Conservation (phyloP, 1,140 invertebrate genomes). For the Neoseiulus cucumeris region DNA sequence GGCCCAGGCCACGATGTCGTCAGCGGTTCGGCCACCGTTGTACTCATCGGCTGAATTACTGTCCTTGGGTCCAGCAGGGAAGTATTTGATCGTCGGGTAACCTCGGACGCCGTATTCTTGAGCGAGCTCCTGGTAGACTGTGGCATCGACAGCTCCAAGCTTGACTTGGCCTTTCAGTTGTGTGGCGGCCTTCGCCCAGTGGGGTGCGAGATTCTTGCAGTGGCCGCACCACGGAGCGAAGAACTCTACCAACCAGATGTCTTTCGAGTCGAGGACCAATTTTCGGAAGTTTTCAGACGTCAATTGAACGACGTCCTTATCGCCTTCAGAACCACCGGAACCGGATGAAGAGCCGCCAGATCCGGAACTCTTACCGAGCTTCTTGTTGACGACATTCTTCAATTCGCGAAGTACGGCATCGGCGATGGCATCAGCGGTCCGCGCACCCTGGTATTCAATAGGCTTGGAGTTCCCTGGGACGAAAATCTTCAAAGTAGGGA, state of each 20-base stretch:
- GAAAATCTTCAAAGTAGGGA: constrained; percentile 93
- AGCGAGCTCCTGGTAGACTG: constrained; percentile 58
- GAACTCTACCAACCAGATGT: constrained; percentile 91
- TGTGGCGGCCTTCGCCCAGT: constrained; percentile 79
- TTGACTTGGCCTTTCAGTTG: constrained; percentile 80
- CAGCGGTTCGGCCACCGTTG: constrained; percentile 66
- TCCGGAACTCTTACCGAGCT: constrained; percentile 35
- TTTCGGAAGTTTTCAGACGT: constrained; percentile 88
- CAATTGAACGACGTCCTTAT: constrained; percentile 65
- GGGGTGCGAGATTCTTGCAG: constrained; percentile 84
- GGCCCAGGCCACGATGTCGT: constrained; percentile 78
- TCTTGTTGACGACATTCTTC: constrained; percentile 42
- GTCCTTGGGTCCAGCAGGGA: constrained; percentile 58
- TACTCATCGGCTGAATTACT: constrained; percentile 39
- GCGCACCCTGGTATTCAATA: constrained; percentile 59
- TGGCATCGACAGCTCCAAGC: constrained; percentile 88
- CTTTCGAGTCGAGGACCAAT: constrained; percentile 64
- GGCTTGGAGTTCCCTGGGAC: constrained; percentile 64
- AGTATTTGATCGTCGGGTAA: constrained; percentile 94
- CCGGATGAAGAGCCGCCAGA: constrained; percentile 19
- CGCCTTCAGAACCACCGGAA: constrained; percentile 23
- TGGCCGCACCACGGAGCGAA: constrained; percentile 92
- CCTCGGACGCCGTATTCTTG: constrained; percentile 46
- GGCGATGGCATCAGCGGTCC: constrained; percentile 64
- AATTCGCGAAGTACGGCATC: constrained; percentile 55